phyloP scores from a whole-genome alignment of 2,888 invertebrate species.

The Blera fallax region DNA sequence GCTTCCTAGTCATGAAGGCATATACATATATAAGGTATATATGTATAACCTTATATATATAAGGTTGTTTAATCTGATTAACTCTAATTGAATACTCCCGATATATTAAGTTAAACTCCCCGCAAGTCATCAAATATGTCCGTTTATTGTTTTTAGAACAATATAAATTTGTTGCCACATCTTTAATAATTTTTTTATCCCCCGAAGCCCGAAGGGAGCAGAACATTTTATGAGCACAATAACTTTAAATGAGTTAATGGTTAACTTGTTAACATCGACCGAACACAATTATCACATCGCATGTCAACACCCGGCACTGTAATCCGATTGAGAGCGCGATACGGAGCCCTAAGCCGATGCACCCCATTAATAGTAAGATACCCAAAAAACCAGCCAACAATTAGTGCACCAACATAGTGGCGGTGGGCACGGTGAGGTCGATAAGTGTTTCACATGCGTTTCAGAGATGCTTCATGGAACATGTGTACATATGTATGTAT shows the following conservation, averaged over 20 bases:
- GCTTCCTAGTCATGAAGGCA: too few relatives aligned
- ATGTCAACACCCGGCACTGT: slow-evolving; percentile 72
- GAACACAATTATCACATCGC: slow-evolving; percentile 72
- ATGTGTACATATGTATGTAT: slow-evolving; percentile 33
- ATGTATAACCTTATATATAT: too few relatives aligned
- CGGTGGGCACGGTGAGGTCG: slow-evolving; percentile 60
- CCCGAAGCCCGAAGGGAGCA: background rate
- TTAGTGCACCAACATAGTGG: slow-evolving; percentile 67
- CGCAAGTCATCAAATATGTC: slow-evolving; percentile 7
- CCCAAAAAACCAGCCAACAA: slow-evolving; percentile 70
- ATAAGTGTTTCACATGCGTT: slow-evolving; percentile 65
- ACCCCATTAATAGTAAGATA: slow-evolving; percentile 61
- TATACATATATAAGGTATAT: too few relatives aligned
- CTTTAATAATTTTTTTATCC: slow-evolving; percentile 57
- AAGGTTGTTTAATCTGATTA: too few relatives aligned
- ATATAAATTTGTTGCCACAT: slow-evolving; percentile 66
- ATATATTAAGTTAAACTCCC: slow-evolving; percentile 21
- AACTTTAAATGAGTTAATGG: slow-evolving; percentile 71
- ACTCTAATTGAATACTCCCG: slow-evolving; percentile 51
- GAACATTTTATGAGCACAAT: slow-evolving; percentile 64
- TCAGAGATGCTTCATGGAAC: slow-evolving; percentile 24
- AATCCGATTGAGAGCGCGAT: slow-evolving; percentile 70
- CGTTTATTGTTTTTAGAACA: slow-evolving; percentile 54
- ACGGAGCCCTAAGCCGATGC: slow-evolving; percentile 62
- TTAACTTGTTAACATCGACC: slow-evolving; percentile 65